phyloP scores from a whole-genome alignment of 2,888 invertebrate species.

The Hesperia comma region DNA sequence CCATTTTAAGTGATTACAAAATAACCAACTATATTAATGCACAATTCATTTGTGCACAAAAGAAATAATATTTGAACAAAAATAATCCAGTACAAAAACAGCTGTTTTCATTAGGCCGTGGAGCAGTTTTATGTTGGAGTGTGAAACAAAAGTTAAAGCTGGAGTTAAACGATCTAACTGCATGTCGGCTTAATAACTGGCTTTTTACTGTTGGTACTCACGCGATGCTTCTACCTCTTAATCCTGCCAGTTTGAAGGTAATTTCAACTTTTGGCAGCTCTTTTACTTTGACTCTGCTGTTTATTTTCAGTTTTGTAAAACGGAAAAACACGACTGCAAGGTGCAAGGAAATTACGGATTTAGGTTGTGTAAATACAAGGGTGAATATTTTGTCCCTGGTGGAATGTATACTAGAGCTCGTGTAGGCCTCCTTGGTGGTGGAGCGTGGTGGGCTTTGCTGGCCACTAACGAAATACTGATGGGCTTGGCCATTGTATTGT shows the following conservation, averaged over 20 bases:
- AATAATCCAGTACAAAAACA: background rate
- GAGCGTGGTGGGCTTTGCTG: no score
- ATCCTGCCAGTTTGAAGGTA: conserved; percentile 34
- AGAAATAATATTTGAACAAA: no score
- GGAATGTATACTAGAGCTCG: no score
- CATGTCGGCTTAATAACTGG: conserved; percentile 37
- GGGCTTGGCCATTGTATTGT: no score
- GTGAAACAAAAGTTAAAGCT: conserved; percentile 20
- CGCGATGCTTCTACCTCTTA: conserved; percentile 36
- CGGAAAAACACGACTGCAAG: background rate
- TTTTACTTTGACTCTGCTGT: conserved; percentile 32
- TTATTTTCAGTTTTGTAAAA: conserved; percentile 18
- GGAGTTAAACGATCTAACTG: conserved; percentile 35
- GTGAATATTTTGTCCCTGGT: background rate
- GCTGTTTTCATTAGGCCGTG: background rate
- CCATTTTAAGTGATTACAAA: no score
- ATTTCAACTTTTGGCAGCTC: conserved; percentile 36
- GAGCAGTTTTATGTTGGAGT: conserved; percentile 4
- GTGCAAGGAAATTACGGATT: conserved; percentile 1
- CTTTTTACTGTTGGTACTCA: conserved; percentile 36
- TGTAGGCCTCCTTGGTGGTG: no score
- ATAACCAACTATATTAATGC: no score
- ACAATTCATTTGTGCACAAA: no score
- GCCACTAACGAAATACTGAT: no score
- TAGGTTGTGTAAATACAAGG: background rate